These are phyloP conservation scores for Bombyx mori DNA, from an alignment of 1,140 invertebrate genomes.

Conservation along the genomic window ASM3026992v2 NC_085124.1:10341001-10341500, in stretches of 20 bases:
- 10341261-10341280: constrained; percentile 76
- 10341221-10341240: constrained; percentile 74
- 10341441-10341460: too few relatives aligned
- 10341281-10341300: constrained; percentile 4
- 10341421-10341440: too few relatives aligned
- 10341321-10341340: too few relatives aligned
- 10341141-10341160: constrained; percentile 71
- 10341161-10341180: constrained; percentile 75
- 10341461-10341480: too few relatives aligned
- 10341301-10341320: background rate
- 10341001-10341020: too few relatives aligned
- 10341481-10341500: too few relatives aligned
- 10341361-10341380: too few relatives aligned
- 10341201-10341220: constrained; percentile 79
- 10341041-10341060: constrained; percentile 80
- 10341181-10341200: constrained; percentile 75
- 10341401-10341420: too few relatives aligned
- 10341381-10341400: too few relatives aligned
- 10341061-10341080: constrained; percentile 78
- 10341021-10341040: background rate
- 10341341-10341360: too few relatives aligned
- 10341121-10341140: constrained; percentile 30
- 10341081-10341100: constrained; percentile 67
- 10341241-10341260: constrained; percentile 76
- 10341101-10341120: constrained; percentile 56